Evolutionary conservation across 1,140 invertebrate genomes (phyloP).

Genomic region (Rhopalosiphum padi): DNA sequence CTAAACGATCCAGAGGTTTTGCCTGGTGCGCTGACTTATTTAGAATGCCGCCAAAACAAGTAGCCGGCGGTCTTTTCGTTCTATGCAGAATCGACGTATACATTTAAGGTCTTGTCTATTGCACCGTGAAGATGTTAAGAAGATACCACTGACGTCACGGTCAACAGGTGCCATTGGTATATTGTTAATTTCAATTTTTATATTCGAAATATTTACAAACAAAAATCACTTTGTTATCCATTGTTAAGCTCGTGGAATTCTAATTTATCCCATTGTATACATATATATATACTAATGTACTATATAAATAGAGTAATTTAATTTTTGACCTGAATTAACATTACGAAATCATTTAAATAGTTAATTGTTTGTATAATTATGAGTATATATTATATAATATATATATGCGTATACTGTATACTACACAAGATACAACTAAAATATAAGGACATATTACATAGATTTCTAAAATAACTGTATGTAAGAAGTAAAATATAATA

Average conservation of each 20-base stretch:
- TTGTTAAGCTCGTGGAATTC: slow-evolving; percentile 34
- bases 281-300: neutral
- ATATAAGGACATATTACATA: neutral
- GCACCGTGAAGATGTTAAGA: slow-evolving; percentile 48
- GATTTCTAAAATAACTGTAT: neutral
- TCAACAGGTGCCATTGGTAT: slow-evolving; percentile 55
- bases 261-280: neutral
- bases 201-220: slow-evolving; percentile 41
- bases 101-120: slow-evolving; percentile 41
- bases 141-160: slow-evolving; percentile 50
- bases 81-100: slow-evolving; percentile 27
- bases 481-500: neutral
- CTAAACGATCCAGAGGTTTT: slow-evolving; percentile 2
- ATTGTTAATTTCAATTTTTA: slow-evolving; percentile 28
- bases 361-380: neutral
- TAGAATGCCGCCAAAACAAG: slow-evolving; percentile 35
- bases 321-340: slow-evolving; percentile 25
- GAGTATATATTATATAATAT: neutral
- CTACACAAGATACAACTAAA: neutral
- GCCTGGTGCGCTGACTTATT: slow-evolving; percentile 14
- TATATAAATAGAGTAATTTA: neutral
- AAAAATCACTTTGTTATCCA: slow-evolving; percentile 41
- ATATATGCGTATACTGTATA: neutral
- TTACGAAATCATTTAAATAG: slow-evolving; percentile 16
- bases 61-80: slow-evolving; percentile 33